Percentiles rank a stretch among this genome's conserved stretches.
Evolutionary conservation across 2,888 invertebrate species (phyloP).

Genomic region (Leucoma salicis): DNA sequence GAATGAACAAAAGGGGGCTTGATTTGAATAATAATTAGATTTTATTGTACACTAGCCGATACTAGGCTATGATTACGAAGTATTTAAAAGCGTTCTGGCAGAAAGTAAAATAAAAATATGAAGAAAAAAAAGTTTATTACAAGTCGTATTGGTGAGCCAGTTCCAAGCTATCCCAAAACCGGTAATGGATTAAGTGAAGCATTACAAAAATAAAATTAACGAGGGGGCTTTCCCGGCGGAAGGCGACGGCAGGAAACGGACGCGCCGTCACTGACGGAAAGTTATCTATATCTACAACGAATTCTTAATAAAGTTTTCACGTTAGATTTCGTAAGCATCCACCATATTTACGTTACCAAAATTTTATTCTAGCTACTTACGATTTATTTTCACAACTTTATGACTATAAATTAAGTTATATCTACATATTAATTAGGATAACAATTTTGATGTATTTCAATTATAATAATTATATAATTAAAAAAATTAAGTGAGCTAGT

Average conservation of each 20-base stretch:
- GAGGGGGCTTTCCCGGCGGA: slow-evolving; percentile 66
- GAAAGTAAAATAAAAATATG: neutral
- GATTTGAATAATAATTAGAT: slow-evolving; percentile 61
- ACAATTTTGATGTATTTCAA: too few species aligned
- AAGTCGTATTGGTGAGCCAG: slow-evolving; percentile 12
- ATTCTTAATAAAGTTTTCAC: slow-evolving; percentile 64
- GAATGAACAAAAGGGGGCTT: slow-evolving; percentile 60
- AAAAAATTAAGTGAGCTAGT: too few species aligned
- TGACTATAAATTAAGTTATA: too few species aligned
- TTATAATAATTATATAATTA: too few species aligned
- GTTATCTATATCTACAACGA: slow-evolving; percentile 62
- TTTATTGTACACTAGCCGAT: slow-evolving; percentile 38
- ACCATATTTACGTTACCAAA: slow-evolving; percentile 3
- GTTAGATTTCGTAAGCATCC: slow-evolving; percentile 42
- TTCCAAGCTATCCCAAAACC: slow-evolving; percentile 38
- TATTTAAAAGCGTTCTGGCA: neutral
- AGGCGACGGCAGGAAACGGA: slow-evolving; percentile 62
- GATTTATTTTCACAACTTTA: slow-evolving; percentile 6
- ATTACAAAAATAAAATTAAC: slow-evolving; percentile 75
- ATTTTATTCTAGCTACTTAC: slow-evolving; percentile 3
- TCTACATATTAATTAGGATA: too few species aligned
- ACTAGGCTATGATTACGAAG: slow-evolving; percentile 25
- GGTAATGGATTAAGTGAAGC: slow-evolving; percentile 66
- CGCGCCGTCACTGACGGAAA: slow-evolving; percentile 57
- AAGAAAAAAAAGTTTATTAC: neutral